These are phyloP conservation scores for Drosophila paulistorum DNA, from an alignment of 1,140 invertebrate species.

Conservation along the genomic window DNA sequence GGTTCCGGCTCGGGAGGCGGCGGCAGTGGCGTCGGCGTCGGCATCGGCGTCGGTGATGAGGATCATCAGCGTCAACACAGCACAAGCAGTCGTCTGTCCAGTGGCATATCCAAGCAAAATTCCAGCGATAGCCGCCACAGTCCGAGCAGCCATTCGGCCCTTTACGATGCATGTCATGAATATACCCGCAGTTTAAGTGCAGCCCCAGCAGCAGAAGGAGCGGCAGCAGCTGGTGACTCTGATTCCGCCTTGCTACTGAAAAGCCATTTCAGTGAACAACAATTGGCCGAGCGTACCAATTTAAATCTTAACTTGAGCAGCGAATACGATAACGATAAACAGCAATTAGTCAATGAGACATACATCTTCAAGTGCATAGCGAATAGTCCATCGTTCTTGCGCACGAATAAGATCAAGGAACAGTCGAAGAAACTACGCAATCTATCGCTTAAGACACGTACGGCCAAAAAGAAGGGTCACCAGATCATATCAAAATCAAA, in stretches of 20 bases:
- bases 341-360: conserved; percentile 79
- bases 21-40: neutral
- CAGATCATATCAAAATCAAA: conserved; percentile 80
- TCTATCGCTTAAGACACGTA: conserved; percentile 75
- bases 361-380: conserved; percentile 83
- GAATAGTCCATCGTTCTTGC: conserved; percentile 81
- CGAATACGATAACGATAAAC: conserved; percentile 78
- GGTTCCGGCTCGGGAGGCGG: conserved; percentile 13
- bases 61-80: conserved; percentile 57
- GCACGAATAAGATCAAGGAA: conserved; percentile 82
- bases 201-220: conserved; percentile 45
- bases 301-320: conserved; percentile 71
- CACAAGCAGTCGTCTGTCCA: conserved; percentile 68
- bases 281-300: conserved; percentile 64
- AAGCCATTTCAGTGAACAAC: conserved; percentile 56
- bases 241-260: conserved; percentile 34
- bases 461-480: conserved; percentile 72
- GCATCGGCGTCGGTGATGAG: conserved; percentile 59
- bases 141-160: conserved; percentile 71
- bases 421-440: conserved; percentile 81
- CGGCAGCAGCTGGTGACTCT: conserved; percentile 30
- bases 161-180: conserved; percentile 75
- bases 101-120: conserved; percentile 74
- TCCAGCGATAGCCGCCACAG: conserved; percentile 73
- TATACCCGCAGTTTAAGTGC: conserved; percentile 74